phyloP scores from a whole-genome alignment of 2,797 vertebrate species.

The Aldrovandia affinis region DNA sequence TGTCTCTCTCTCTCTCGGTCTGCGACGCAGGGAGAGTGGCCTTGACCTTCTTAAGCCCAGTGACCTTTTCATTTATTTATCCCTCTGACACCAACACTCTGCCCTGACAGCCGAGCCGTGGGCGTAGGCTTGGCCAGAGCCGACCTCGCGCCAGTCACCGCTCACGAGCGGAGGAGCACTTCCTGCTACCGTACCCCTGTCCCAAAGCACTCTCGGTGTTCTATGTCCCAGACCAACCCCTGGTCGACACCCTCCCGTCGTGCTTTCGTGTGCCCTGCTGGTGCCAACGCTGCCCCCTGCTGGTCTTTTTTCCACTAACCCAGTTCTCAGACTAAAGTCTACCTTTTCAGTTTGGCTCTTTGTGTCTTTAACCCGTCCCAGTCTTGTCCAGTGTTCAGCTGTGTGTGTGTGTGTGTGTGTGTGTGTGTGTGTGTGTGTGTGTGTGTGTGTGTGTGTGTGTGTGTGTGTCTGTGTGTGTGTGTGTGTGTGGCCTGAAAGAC shows the following conservation, averaged over 20 bases:
- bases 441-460: neutral
- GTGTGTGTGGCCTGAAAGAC: neutral
- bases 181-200: neutral
- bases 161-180: neutral
- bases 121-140: neutral
- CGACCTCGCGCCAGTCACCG: too few relatives aligned
- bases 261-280: too few relatives aligned
- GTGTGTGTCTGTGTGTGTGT: slow-evolving; percentile 33
- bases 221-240: neutral
- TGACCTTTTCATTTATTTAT: slow-evolving; percentile 18
- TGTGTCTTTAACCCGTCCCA: neutral
- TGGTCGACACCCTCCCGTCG: too few relatives aligned
- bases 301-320: neutral
- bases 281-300: neutral
- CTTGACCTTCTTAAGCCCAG: neutral
- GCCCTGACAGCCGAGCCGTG: neutral
- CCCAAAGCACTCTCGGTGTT: neutral
- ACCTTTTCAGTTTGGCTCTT: neutral
- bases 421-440: slow-evolving; percentile 34
- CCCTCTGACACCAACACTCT: neutral
- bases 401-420: slow-evolving; percentile 33
- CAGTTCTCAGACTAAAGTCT: neutral
- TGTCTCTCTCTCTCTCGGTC: neutral
- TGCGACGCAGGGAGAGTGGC: neutral
- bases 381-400: neutral